phyloP scores from a whole-genome alignment of 2,888 invertebrate species.

The Hemaris fuciformis region DNA sequence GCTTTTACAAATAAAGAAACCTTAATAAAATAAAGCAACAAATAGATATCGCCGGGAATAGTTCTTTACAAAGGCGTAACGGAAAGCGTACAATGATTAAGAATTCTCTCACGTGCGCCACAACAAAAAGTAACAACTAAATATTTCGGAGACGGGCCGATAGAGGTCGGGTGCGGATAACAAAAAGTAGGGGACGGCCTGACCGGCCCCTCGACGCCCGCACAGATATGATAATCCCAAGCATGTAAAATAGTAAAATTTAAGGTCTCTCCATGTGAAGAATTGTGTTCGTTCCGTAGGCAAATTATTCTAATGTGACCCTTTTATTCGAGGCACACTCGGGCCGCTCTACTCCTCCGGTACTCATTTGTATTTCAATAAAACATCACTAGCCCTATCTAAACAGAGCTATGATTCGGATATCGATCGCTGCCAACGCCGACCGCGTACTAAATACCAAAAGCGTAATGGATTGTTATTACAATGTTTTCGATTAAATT shows the following conservation, averaged over 20 bases:
- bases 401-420: constrained; percentile 67
- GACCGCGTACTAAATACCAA: constrained; percentile 15
- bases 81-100: constrained; percentile 59
- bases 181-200: constrained; percentile 69
- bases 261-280: constrained; percentile 81
- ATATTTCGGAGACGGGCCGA: constrained; percentile 77
- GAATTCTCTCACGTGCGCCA: constrained; percentile 73
- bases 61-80: constrained; percentile 45
- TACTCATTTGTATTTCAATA: constrained; percentile 81
- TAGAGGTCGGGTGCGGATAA: constrained; percentile 75
- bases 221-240: constrained; percentile 79
- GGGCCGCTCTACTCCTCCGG: constrained; percentile 62
- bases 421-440: constrained; percentile 34
- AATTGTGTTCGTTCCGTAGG: constrained; percentile 74
- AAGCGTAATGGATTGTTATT: constrained; percentile 53
- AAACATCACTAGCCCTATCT: constrained; percentile 77
- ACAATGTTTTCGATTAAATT: constrained; percentile 50
- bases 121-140: constrained; percentile 81
- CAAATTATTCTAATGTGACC: constrained; percentile 80
- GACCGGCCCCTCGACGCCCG: constrained; percentile 63
- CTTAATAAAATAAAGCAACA: constrained; percentile 8
- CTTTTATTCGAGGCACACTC: constrained; percentile 79
- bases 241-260: constrained; percentile 82
- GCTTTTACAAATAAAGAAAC: neutral
- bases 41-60: constrained; percentile 38